Base-by-base conservation (phyloP, 1,140 invertebrate genomes). In the Maconellicoccus hirsutus region DNA sequence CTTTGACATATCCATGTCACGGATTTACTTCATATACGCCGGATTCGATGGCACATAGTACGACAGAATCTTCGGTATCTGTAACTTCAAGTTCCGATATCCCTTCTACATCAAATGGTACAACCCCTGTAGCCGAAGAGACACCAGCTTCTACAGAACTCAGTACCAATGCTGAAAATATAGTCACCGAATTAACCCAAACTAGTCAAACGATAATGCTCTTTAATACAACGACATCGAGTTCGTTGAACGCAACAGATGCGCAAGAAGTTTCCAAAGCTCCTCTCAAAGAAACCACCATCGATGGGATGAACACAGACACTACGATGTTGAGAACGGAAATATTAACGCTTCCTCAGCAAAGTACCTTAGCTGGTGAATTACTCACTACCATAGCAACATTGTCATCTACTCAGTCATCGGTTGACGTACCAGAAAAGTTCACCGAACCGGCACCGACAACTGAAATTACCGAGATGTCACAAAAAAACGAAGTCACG, bases 51-150 rank as follows among this genome's bases (percentile, higher is more conserved):
- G 71, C 71, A 0, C 26, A 19, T 7, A 42, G 4, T 70, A 21
- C 71, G 38, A 73, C 70, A 12, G 70, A 27, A 71, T 70, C 73
- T 4, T 25, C 71, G 23, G 71, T 71, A 69, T 71, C 23, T 61
- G 2, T 38, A 61, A 25, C 59, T 27, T 4, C 27, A 52, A 2
- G 14, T 16, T n/a, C 12, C 72, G 39, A 0, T 59, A 21, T 69
- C 26, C 3, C 61, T 39, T 8, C 72, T 70, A 19, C 29, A 19
- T 39, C 72, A 29, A 73, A 75, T 23, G 77, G 73, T 21, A 22
- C 38, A 71, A 75, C 72, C 23, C 75, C 77, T 0, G 19, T 69
- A 69, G 14, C 59, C 27, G 38, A 39, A 66, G 70, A 70, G 21
- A 25, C 38, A 19, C 38, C 70, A 22, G 12, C 70, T 7, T 26